These are phyloP conservation scores for Drosophila pseudotalamancana DNA, from an alignment of 2,888 invertebrate species.

Conservation along the genomic window DNA sequence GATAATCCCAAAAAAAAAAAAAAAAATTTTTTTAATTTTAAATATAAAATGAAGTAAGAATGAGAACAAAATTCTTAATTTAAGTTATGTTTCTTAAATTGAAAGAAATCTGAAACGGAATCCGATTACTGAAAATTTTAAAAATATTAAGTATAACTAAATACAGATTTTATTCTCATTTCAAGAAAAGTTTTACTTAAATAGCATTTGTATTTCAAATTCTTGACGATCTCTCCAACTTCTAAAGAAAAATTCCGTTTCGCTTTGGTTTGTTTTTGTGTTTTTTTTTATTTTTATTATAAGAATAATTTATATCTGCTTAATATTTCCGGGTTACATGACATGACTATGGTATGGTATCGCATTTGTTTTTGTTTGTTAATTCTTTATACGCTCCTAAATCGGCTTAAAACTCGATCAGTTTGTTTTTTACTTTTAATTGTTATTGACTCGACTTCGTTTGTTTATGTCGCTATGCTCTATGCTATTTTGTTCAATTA, in stretches of 20 bases:
- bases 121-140: too few species aligned
- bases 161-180: too few species aligned
- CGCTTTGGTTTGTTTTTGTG: conserved; percentile 41
- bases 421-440: not conserved
- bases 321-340: conserved; percentile 77
- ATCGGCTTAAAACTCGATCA: conserved; percentile 29
- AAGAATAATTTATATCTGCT: conserved; percentile 83
- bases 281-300: conserved; percentile 74
- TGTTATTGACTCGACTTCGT: conserved; percentile 38
- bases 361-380: conserved; percentile 33
- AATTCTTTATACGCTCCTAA: conserved; percentile 22
- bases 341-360: conserved; percentile 79
- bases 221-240: too few species aligned
- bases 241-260: too few species aligned
- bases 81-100: not conserved
- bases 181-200: too few species aligned
- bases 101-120: too few species aligned
- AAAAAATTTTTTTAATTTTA: not conserved
- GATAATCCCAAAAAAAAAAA: not conserved
- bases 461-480: conserved; percentile 28
- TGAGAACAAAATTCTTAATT: not conserved
- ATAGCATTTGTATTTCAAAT: too few species aligned
- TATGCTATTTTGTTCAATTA: conserved; percentile 31
- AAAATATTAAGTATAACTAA: too few species aligned
- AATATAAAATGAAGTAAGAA: not conserved